phyloP scores from a whole-genome alignment of 2,888 invertebrate genomes.

The Tetropium fuscum region DNA sequence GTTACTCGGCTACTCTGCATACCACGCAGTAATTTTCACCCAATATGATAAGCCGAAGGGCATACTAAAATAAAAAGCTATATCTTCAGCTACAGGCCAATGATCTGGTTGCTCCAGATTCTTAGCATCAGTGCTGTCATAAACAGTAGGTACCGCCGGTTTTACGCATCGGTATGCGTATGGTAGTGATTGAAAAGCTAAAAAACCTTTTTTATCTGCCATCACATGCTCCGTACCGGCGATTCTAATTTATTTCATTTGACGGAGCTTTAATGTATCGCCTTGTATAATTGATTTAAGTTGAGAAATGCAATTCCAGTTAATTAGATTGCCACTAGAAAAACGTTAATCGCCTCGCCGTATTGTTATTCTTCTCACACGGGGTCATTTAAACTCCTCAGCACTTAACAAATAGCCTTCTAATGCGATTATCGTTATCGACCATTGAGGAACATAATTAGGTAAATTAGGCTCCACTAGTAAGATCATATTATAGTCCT shows the following conservation, averaged over 20 bases:
- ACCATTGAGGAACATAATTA: too few relatives aligned
- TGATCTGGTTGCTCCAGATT: slow-evolving; percentile 26
- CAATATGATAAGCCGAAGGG: slow-evolving; percentile 28
- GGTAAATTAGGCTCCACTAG: too few relatives aligned
- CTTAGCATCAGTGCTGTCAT: slow-evolving; percentile 18
- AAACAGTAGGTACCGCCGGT: slow-evolving; percentile 25
- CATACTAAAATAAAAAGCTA: slow-evolving; percentile 24
- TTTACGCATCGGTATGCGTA: slow-evolving; percentile 23
- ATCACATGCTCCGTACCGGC: neutral
- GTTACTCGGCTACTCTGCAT: slow-evolving; percentile 27
- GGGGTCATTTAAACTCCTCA: slow-evolving; percentile 2
- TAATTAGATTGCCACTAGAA: slow-evolving; percentile 34
- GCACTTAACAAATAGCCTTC: too few relatives aligned
- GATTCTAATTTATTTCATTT: slow-evolving; percentile 12
- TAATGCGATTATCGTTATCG: too few relatives aligned
- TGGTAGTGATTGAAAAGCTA: slow-evolving; percentile 16
- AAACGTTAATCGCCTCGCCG: slow-evolving; percentile 30
- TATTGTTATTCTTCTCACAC: slow-evolving; percentile 10
- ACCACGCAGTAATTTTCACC: slow-evolving; percentile 25
- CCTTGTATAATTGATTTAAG: slow-evolving; percentile 32
- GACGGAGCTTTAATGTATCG: slow-evolving; percentile 15
- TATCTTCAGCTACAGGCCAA: slow-evolving; percentile 24
- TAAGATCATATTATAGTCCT: too few relatives aligned
- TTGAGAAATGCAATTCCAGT: slow-evolving; percentile 29
- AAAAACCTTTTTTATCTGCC: slow-evolving; percentile 12